These are phyloP conservation scores for Agrilus mali DNA, from an alignment of 2,888 invertebrate genomes.

Conservation along the genomic window DNA sequence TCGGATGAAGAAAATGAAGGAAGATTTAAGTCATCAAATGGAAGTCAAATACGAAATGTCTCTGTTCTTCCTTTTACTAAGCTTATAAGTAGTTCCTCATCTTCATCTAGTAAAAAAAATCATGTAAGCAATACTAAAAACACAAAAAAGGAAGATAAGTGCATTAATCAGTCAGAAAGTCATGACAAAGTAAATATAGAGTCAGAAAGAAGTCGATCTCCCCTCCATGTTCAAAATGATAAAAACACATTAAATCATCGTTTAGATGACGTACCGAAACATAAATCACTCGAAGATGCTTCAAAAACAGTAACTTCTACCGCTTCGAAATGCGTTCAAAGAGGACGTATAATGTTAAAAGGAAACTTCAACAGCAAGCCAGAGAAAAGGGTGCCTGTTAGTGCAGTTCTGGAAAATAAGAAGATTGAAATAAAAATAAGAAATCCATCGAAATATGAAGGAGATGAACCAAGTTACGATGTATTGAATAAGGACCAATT, in stretches of 20 bases:
- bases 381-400: constrained; percentile 10
- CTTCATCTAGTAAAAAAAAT: no score
- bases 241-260: background rate
- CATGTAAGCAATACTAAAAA: background rate
- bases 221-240: constrained; percentile 1
- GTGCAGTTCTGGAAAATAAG: constrained; percentile 18
- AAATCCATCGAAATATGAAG: constrained; percentile 28
- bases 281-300: no score
- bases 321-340: no score
- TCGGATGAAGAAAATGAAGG: constrained; percentile 32
- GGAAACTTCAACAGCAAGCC: constrained; percentile 1
- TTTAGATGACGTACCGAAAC: no score
- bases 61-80: constrained; percentile 13
- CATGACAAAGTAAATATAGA: constrained; percentile 1
- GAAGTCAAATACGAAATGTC: constrained; percentile 7
- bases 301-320: no score
- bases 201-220: constrained; percentile 5
- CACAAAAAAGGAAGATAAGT: constrained; percentile 1
- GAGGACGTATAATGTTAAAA: constrained; percentile 1
- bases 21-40: constrained; percentile 23
- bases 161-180: constrained; percentile 1
- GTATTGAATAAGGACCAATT: constrained; percentile 4
- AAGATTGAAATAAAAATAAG: constrained; percentile 32
- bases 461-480: constrained; percentile 5
- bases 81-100: constrained; percentile 8